Percentiles rank a stretch among this genome's conserved stretches.
Conservation (phyloP, 2,113 vertebrate genomes). For the Anhinga rufa region DNA sequence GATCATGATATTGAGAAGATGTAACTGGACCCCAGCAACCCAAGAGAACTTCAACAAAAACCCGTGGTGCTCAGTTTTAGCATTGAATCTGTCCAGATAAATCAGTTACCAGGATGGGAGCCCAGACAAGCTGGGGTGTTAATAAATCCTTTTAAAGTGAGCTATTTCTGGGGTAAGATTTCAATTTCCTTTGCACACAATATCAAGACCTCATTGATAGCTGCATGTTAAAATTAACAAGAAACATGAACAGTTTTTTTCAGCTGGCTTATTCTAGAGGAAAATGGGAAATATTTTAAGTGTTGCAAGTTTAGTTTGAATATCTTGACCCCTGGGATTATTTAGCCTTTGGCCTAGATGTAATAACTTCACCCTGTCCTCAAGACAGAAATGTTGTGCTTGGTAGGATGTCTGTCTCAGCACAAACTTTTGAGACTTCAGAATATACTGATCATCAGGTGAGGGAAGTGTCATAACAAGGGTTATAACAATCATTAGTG, state of each 20-base stretch:
- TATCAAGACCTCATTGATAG: neutral
- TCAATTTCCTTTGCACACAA: neutral
- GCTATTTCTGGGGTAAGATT: neutral
- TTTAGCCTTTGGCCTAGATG: conserved; percentile 12
- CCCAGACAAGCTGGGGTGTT: neutral
- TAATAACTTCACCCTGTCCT: neutral
- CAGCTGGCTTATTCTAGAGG: neutral
- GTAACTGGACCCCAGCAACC: neutral
- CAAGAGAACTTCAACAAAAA: neutral
- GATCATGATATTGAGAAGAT: neutral
- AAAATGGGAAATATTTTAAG: conserved; percentile 6
- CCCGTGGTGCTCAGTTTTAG: neutral
- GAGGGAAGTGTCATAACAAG: neutral
- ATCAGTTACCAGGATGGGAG: neutral
- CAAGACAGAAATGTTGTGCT: neutral
- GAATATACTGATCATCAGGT: neutral
- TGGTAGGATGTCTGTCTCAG: neutral
- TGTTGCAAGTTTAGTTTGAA: neutral
- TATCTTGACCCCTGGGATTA: neutral
- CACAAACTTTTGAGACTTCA: neutral
- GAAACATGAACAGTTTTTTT: neutral
- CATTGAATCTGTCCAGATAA: neutral
- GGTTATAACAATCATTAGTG: neutral
- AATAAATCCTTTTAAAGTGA: neutral
- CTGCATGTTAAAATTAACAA: neutral